Evolutionary conservation across 2,888 invertebrate genomes (phyloP), one percentile per base, ranked within the genome.

Genomic region (Tetanocera ferruginea): DNA sequence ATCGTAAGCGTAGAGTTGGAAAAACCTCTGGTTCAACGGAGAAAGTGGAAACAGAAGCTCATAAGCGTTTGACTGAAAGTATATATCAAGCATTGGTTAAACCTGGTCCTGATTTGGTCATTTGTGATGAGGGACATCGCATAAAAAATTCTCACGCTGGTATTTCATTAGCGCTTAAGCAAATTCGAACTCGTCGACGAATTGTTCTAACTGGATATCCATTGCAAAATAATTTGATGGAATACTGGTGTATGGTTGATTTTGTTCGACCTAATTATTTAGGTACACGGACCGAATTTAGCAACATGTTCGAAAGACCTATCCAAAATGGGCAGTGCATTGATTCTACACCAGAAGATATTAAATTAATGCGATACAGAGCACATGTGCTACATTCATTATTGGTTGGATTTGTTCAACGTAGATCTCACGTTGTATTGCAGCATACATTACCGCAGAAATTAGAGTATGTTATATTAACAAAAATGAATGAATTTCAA

Each of bases 181-280:
- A 97, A 87, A 98, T 99, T 91, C 92, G 95, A 83, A 98, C 99
- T 0, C 96, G 97, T 87, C 93, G 99, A 19, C 92, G 99, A 80
- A 95, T 99, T 19, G 99, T 99, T 0, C 91, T 99, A 37, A 99
- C 99, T 3, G 99, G 99, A 3, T 99, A 99, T 91, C 99, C 99
- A 0, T 91, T 99, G 14, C 99, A 99, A 90, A 99, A 99, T 89
- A 99, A 99, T 89, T 91, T 99, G 23, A 91, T 97, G 76, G 98
- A 97, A 87, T 98, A 98, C 89, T 98, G 98, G 98, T 98, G 98
- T 88, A 98, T 98, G 98, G 98, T 98, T 0, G 98, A 99, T 88
- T 99, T 99, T 90, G 98, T 99, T 0, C 84, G 99, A 28, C 99
- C 99, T 0, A 98, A 98, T 91, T 99, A 97, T 90, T 92, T 99